phyloP scores from a whole-genome alignment of 1,140 invertebrate species.

The Zophobas morio region DNA sequence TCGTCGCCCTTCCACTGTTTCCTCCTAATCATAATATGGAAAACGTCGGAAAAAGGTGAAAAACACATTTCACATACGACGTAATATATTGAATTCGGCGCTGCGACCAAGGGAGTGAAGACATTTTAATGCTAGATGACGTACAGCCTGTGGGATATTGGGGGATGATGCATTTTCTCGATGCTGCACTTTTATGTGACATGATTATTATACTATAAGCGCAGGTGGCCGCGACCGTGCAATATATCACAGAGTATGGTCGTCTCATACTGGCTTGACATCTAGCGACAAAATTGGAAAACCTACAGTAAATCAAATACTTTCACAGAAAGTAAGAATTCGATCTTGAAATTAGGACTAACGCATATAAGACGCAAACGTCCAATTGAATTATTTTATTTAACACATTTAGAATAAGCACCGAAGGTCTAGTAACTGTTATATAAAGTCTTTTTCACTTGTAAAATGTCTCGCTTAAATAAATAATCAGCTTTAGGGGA shows the following conservation, averaged over 20 bases:
- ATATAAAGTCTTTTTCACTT: no score
- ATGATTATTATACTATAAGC: conserved; percentile 62
- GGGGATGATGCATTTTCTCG: conserved; percentile 56
- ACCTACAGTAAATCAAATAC: no score
- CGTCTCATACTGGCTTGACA: no score
- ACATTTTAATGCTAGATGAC: conserved; percentile 56
- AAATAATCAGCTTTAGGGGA: no score
- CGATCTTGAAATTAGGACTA: no score
- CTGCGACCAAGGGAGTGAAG: conserved; percentile 45
- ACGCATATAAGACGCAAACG: no score
- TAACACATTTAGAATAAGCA: no score
- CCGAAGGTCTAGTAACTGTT: no score
- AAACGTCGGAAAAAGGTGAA: conserved; percentile 40
- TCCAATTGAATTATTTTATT: no score
- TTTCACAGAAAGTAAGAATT: no score
- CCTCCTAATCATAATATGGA: conserved; percentile 45
- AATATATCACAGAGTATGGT: conserved; percentile 51
- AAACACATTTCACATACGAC: conserved; percentile 20
- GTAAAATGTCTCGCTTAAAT: no score
- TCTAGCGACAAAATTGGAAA: no score
- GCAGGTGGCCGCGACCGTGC: conserved; percentile 56
- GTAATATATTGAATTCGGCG: conserved; percentile 36
- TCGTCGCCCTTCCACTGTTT: conserved; percentile 31
- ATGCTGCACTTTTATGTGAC: conserved; percentile 61
- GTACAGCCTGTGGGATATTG: conserved; percentile 50